Evolutionary conservation across 2,797 vertebrate species (phyloP).

Genomic region (Manis crassicaudata): DNA sequence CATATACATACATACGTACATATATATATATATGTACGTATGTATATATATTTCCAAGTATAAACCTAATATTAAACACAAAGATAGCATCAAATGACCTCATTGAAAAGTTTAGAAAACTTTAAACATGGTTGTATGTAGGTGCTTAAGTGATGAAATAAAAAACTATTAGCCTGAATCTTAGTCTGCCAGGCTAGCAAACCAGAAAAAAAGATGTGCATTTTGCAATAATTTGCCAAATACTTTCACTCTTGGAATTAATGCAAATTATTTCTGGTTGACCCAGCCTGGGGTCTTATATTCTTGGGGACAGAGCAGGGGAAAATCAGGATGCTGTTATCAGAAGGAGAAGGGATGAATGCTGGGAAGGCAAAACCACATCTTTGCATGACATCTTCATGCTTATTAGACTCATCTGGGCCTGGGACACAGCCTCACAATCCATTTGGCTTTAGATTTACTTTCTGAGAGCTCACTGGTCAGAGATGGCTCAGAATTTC

Average conservation of each 20-base stretch:
- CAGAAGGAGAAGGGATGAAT: neutral
- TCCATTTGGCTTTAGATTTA: slow-evolving; percentile 40
- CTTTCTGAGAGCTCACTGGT: slow-evolving; percentile 8
- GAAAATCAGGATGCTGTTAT: neutral
- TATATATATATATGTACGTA: neutral
- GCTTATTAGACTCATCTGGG: neutral
- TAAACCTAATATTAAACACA: neutral
- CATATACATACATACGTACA: neutral
- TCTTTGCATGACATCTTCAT: neutral
- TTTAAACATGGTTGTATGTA: neutral
- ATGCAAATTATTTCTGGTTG: neutral
- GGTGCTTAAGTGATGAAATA: neutral
- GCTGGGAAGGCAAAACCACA: neutral
- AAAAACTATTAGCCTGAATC: neutral
- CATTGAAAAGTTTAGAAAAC: neutral
- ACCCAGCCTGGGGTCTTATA: neutral
- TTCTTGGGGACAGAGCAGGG: neutral
- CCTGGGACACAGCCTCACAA: slow-evolving; percentile 7
- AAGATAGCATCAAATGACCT: neutral
- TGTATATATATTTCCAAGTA: neutral
- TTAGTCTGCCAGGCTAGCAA: neutral
- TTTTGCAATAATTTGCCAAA: neutral
- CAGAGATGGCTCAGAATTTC: neutral
- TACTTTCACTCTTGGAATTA: neutral
- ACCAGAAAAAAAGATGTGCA: neutral